These are phyloP conservation scores for Hypena proboscidalis DNA, from an alignment of 2,888 invertebrate genomes.

Conservation along the genomic window DNA sequence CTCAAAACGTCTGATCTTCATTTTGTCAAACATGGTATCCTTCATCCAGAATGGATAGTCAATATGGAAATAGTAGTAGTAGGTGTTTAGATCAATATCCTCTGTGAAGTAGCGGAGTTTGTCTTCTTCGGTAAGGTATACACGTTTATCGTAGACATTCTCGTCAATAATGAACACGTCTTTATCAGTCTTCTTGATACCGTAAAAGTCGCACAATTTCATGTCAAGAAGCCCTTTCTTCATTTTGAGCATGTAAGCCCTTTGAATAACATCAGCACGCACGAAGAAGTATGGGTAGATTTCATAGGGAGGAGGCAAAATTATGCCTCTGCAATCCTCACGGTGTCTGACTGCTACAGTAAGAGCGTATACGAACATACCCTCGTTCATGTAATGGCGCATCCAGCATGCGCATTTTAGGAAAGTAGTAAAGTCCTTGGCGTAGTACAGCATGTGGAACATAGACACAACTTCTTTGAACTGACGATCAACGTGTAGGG, in stretches of 20 bases:
- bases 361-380: no score
- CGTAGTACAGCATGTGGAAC: conserved; percentile 82
- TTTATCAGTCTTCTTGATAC: conserved; percentile 76
- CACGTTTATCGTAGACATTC: conserved; percentile 86
- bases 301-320: no score
- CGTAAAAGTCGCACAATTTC: conserved; percentile 81
- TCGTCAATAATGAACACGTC: conserved; percentile 86
- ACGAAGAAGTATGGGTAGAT: no score
- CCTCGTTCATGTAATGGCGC: no score
- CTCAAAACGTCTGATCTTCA: conserved; percentile 77
- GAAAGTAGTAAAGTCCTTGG: conserved; percentile 81
- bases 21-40: conserved; percentile 66
- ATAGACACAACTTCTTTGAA: conserved; percentile 78
- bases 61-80: conserved; percentile 86
- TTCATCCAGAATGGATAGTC: conserved; percentile 87
- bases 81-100: conserved; percentile 87
- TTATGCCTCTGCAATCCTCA: no score
- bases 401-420: conserved; percentile 80
- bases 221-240: conserved; percentile 71
- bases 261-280: conserved; percentile 86
- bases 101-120: conserved; percentile 87
- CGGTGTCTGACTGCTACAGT: no score
- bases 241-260: conserved; percentile 80
- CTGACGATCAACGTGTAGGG: no score
- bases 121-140: conserved; percentile 81